Evolutionary conservation across 2,797 vertebrate species (phyloP).

Genomic region (Synaphobranchus kaupii): DNA sequence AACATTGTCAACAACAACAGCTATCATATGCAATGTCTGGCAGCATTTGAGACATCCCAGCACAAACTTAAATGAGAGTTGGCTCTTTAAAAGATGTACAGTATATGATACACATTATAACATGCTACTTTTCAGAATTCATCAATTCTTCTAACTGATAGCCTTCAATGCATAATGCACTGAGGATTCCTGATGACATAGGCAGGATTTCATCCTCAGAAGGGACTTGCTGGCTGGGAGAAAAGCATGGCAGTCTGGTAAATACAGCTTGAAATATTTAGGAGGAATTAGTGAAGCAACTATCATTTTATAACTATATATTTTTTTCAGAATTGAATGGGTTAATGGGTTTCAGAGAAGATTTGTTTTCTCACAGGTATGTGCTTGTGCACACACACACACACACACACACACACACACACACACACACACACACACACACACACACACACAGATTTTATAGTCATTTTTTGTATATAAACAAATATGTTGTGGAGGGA

Average conservation of each 20-base stretch:
- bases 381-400: too few species aligned
- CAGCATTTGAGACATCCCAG: neutral
- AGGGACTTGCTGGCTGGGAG: conserved; percentile 30
- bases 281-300: conserved; percentile 50
- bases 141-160: neutral
- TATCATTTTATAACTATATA: fast-evolving
- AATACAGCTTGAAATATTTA: conserved; percentile 34
- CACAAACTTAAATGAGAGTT: neutral
- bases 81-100: neutral
- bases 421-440: neutral
- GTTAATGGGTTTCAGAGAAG: too few species aligned
- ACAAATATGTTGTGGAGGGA: too few species aligned
- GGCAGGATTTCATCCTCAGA: neutral
- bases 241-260: conserved; percentile 45
- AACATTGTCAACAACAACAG: neutral
- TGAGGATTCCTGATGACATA: neutral
- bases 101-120: neutral
- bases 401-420: neutral
- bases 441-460: neutral
- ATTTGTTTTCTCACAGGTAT: too few species aligned
- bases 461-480: too few species aligned
- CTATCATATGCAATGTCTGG: neutral
- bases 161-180: neutral
- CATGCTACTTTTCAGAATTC: neutral
- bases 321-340: too few species aligned